These are phyloP conservation scores for Eulemur albifrons DNA, from an alignment of 2,797 vertebrate species.

Conservation along the genomic window DNA sequence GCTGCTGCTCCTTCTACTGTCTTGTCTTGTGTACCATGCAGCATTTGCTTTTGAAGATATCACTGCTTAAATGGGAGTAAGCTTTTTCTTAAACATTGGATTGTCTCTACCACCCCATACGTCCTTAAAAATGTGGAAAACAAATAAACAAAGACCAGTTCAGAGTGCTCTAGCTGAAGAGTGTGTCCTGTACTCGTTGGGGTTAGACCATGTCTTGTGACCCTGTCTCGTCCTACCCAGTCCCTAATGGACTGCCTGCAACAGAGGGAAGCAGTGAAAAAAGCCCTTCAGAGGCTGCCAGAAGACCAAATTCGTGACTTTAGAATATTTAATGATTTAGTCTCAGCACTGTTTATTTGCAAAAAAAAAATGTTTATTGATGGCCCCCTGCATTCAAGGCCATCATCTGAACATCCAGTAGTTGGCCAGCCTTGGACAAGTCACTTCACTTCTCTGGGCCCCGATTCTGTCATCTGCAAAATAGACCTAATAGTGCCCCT, in stretches of 20 bases:
- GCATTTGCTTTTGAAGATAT: background rate
- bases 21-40: background rate
- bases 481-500: background rate
- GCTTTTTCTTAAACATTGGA: background rate
- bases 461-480: background rate
- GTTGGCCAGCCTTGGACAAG: background rate
- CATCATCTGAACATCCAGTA: background rate
- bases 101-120: background rate
- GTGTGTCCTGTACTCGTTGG: background rate
- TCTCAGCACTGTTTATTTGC: background rate
- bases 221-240: background rate
- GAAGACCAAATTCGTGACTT: background rate
- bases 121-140: background rate
- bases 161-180: background rate
- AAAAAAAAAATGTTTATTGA: background rate
- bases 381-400: background rate
- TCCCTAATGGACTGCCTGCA: background rate
- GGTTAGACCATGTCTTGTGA: background rate
- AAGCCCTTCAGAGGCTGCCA: background rate
- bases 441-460: background rate
- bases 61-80: background rate
- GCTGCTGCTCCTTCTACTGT: background rate
- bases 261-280: background rate
- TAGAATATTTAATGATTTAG: background rate
- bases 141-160: background rate